These are phyloP conservation scores for Karalla daura DNA, from an alignment of 2,797 vertebrate species.

Conservation along the genomic window DNA sequence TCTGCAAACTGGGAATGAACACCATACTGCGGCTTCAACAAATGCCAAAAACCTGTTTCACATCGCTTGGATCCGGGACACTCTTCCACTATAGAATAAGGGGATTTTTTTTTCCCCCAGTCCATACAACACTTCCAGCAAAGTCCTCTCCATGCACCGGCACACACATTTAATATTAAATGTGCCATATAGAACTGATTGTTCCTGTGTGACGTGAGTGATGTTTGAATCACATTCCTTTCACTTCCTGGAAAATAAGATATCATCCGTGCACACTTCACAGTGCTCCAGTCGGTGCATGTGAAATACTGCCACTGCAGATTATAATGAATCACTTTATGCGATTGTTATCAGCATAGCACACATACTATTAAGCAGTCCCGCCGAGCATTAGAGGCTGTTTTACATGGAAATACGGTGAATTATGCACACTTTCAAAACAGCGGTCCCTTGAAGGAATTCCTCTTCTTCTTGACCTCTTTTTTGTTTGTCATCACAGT, in stretches of 20 bases:
- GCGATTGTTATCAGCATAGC: slow-evolving; percentile 10
- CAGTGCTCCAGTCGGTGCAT: not conserved
- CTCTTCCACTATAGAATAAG: slow-evolving; percentile 43
- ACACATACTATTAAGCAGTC: slow-evolving; percentile 14
- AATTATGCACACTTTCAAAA: slow-evolving; percentile 16
- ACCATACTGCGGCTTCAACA: slow-evolving; percentile 64
- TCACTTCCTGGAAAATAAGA: slow-evolving; percentile 28
- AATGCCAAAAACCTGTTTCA: slow-evolving; percentile 74
- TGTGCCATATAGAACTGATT: slow-evolving; percentile 21
- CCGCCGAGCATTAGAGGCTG: not conserved
- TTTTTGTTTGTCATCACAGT: no score
- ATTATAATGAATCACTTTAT: slow-evolving; percentile 27
- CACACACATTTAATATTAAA: slow-evolving; percentile 12
- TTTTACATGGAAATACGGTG: slow-evolving; percentile 12
- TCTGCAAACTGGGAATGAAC: slow-evolving; percentile 72
- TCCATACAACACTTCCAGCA: not conserved
- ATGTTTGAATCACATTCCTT: slow-evolving; percentile 36
- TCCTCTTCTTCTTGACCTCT: slow-evolving; percentile 27
- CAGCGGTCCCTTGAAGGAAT: not conserved
- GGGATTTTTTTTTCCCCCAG: slow-evolving; percentile 21
- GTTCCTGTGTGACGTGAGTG: slow-evolving; percentile 18
- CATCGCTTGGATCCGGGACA: slow-evolving; percentile 51
- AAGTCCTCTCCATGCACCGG: not conserved
- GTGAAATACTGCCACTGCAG: slow-evolving; percentile 14
- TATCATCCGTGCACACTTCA: slow-evolving; percentile 23